Evolutionary conservation across 2,113 vertebrate species (phyloP).

Genomic region (Cyrtonyx montezumae): DNA sequence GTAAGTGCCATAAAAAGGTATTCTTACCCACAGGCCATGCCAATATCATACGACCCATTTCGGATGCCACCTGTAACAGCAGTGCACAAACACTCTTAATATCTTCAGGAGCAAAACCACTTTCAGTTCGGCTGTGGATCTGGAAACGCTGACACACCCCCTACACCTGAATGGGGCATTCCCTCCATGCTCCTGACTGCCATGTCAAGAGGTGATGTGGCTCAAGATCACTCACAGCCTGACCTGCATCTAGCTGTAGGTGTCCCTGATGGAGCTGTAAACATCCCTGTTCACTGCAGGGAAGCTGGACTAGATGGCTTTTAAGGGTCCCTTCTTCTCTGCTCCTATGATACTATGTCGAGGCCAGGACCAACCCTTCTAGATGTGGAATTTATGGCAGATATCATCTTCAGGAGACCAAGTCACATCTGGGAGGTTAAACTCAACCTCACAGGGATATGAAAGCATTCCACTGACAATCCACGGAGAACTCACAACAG

Average conservation of each 20-base stretch:
- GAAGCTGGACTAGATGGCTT: no score
- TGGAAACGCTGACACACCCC: background rate
- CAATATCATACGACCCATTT: conserved; percentile 89
- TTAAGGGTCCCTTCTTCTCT: no score
- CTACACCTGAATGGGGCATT: background rate
- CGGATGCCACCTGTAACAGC: conserved; percentile 90
- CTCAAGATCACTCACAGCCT: background rate
- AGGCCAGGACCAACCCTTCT: background rate
- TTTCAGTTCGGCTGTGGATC: background rate
- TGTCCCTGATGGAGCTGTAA: no score
- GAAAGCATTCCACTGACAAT: fast-evolving
- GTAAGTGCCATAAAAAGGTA: background rate
- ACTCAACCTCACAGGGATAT: fast-evolving
- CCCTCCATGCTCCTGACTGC: background rate
- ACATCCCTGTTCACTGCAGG: no score
- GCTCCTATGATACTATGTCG: background rate
- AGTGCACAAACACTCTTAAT: conserved; percentile 30
- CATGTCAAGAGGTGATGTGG: background rate
- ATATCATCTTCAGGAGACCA: background rate
- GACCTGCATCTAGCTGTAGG: background rate
- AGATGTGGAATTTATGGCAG: background rate
- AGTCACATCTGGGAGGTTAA: background rate
- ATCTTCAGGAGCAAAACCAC: background rate
- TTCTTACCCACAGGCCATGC: conserved; percentile 94
- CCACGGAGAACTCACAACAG: background rate